These are phyloP conservation scores for Dusona sp. DNA, from an alignment of 2,888 invertebrate species.

Conservation along the genomic window DNA sequence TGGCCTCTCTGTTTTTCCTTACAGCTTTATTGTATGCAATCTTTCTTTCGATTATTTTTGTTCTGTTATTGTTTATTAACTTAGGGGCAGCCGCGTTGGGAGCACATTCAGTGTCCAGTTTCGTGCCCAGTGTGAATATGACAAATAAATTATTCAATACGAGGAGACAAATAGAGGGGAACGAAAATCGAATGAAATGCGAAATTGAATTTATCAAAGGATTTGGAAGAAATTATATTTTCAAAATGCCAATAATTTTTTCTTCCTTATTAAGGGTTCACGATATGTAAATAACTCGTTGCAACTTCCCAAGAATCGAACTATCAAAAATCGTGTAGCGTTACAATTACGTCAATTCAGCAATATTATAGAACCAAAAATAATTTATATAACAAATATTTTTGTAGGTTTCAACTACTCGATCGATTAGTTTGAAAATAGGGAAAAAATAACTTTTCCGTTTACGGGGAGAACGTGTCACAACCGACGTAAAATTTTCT, in stretches of 20 bases:
- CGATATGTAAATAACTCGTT: background rate
- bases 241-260: background rate
- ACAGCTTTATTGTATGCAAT: constrained; percentile 7
- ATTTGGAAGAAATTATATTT: background rate
- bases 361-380: background rate
- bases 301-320: constrained; percentile 43
- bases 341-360: background rate
- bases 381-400: background rate
- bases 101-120: constrained; percentile 73
- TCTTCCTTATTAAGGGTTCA: background rate
- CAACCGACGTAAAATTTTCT: too few species aligned
- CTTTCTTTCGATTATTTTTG: constrained; percentile 6
- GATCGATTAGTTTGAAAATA: background rate
- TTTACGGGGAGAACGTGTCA: too few species aligned
- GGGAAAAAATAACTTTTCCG: background rate
- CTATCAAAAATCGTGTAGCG: constrained; percentile 11
- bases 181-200: background rate
- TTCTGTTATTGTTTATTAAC: constrained; percentile 70
- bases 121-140: constrained; percentile 71
- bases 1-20: too few species aligned
- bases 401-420: background rate
- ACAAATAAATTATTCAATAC: constrained; percentile 73
- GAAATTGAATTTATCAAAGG: constrained; percentile 13
- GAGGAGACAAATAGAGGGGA: constrained; percentile 65
- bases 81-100: constrained; percentile 78